Evolutionary conservation across 2,797 vertebrate genomes (phyloP), one percentile per base, ranked within the genome.

Genomic region (Simalia tracyae): DNA sequence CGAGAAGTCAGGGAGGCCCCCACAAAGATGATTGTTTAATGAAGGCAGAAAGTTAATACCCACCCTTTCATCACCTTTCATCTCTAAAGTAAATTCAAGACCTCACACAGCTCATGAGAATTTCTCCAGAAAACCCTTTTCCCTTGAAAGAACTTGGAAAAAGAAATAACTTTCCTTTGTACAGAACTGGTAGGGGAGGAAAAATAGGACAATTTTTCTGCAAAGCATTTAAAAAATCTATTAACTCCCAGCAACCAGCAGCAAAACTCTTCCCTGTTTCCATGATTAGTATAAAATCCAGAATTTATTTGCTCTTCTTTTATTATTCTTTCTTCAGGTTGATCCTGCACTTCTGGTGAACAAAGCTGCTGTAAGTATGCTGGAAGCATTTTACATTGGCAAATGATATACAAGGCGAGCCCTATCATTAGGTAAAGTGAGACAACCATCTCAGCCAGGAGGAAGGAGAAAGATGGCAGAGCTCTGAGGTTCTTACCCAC

Each of bases 271-370:
- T 76, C 68, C 6, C 2, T 19, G 17, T 22, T 42, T 72, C 68
- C 31, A 9, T 19, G 7, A 36, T 72, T 19, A 76, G 68, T 76
- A 36, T 15, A 17, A 31, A 76, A 42, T 36, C 15, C 68, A 22
- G 31, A 42, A 76, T 76, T 6, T 15, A 36, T 19, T 76, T 3
- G 42, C 17, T 9, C 31, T 76, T 76, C 17, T 9, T 15, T 76
- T 76, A 7, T 76, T 76, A 76, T 76, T 42, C 7, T 1, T 76
- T 76, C 68, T 76, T 19, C 31, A 76, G 68, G 31, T 3, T 36
- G 17, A 72, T 19, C 0, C 0, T 1, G 17, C 8, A 9, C 0
- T 0, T 1, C 5, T 1, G 15, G 17, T 0, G 17, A 0, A 42
- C 22, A 42, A 9, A 22, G 7, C 0, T 36, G 0, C 31, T 42